These are phyloP conservation scores for Exaiptasia diaphana DNA, from an alignment of 64 coral and sea anemone species.

Conservation along the genomic window DNA sequence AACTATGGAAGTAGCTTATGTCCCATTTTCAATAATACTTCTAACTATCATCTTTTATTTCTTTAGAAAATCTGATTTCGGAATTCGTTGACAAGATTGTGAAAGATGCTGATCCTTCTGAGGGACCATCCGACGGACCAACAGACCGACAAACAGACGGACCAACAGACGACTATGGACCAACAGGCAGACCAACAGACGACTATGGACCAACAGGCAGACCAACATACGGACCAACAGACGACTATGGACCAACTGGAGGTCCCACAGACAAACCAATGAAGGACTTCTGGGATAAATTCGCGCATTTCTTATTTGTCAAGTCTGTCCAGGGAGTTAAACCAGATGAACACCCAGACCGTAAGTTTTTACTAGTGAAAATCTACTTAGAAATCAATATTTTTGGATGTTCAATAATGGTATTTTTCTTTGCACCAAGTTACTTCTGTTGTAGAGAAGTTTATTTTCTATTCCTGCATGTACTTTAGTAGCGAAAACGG, in stretches of 20 bases:
- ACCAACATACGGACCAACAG: not conserved
- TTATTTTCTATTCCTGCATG: too few species aligned
- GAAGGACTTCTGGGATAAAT: not conserved
- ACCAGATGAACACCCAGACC: not conserved
- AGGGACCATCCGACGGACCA: not conserved
- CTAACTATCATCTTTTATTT: too few species aligned
- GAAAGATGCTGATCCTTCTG: not conserved
- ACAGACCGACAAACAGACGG: not conserved
- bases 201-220: not conserved
- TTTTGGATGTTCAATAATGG: too few species aligned
- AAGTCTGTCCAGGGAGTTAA: not conserved
- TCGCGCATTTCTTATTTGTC: not conserved
- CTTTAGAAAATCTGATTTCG: too few species aligned
- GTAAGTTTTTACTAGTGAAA: not conserved
- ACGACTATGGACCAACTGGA: not conserved
- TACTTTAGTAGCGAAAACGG: too few species aligned
- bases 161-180: not conserved
- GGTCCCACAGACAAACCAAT: not conserved
- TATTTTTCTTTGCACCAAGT: too few species aligned
- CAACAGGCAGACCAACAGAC: not conserved
- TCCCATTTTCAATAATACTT: too few species aligned
- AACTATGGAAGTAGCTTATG: too few species aligned
- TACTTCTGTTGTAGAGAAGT: too few species aligned
- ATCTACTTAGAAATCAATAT: too few species aligned
- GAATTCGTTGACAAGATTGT: too few species aligned